Evolutionary conservation across 2,113 vertebrate species (phyloP), one percentile per base, ranked within the genome.

Genomic region (Xiphorhynchus elegans): DNA sequence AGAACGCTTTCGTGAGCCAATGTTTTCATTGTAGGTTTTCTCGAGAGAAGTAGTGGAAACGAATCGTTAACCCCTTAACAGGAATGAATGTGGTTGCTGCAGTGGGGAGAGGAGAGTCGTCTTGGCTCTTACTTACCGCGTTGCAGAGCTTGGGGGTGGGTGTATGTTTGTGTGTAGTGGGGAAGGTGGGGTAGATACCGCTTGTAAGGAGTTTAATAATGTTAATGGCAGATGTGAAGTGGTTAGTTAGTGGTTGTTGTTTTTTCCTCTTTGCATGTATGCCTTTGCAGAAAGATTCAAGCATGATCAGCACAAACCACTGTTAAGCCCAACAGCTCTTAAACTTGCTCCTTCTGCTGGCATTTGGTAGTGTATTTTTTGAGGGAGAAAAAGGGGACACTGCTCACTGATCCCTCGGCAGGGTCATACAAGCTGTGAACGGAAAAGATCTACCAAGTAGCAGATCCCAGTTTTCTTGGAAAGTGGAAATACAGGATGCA

Each of bases 11-110:
- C 94, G 73, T 95, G 96, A 97, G 97, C 98, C 97, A 97, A 97
- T 98, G 97, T 98, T 98, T 98, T 97, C 95, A 97, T 98, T 98
- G 96, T 97, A 97, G 97, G 96, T 97, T 97, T 97, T 97, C 97
- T 98, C 97, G 95, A 97, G 97, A 98, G 97, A 97, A 98, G 97
- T 96, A 97, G 97, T 97, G 97, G 97, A 97, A 97, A 97, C 90
- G 97, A 98, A 96, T 97, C 81, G 84, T 97, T 98, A 98, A 98
- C 97, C 97, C 97, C 97, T 97, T 97, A 96, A 95, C 97, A 94
- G 97, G 96, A 97, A 96, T 24, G 87, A 96, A 97, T 96, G 92
- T 33, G 93, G 94, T 94, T 96, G 92, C 91, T 95, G 92, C 93
- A 96, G 83, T 5, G 9, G 82, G 89, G 70, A 93, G 72, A 76